A percentile compares a stretch with the other conserved stretches of the same genome.
These are phyloP conservation scores for Metopolophium dirhodum DNA, from an alignment of 1,140 invertebrate species.

Conservation along the genomic window DNA sequence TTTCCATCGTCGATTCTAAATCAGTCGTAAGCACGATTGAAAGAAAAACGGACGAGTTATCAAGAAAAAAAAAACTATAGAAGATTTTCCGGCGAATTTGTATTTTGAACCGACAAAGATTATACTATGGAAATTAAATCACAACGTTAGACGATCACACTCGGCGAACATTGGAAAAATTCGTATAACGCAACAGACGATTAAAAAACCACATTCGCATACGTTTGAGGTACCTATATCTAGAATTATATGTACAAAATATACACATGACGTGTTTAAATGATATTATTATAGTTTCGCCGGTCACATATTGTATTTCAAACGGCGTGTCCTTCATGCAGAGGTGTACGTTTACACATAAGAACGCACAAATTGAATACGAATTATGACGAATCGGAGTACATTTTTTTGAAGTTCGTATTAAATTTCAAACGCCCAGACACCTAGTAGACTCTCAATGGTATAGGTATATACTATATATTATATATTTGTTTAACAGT, in stretches of 20 bases:
- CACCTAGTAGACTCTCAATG: not conserved
- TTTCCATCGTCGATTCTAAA: not conserved
- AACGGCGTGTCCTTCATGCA: not conserved
- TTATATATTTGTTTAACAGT: not conserved
- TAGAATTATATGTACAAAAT: not conserved
- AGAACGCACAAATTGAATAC: slow-evolving; percentile 1
- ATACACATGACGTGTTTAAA: slow-evolving; percentile 1
- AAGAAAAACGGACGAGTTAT: not conserved
- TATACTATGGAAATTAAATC: not conserved
- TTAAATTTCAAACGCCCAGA: not conserved
- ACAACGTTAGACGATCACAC: not conserved
- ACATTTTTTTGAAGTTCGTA: not conserved
- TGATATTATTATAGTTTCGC: not conserved
- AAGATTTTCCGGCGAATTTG: not conserved
- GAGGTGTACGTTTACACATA: not conserved
- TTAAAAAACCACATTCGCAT: not conserved
- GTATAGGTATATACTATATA: not conserved
- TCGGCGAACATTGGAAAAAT: not conserved
- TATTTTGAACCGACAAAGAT: not conserved
- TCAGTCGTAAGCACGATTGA: not conserved
- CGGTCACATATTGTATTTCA: slow-evolving; percentile 31
- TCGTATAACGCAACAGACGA: not conserved
- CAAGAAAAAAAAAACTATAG: not conserved
- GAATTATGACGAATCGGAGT: not conserved
- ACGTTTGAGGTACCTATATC: not conserved